Conservation (phyloP, 2,888 invertebrate genomes). For the Griposia aprilina region DNA sequence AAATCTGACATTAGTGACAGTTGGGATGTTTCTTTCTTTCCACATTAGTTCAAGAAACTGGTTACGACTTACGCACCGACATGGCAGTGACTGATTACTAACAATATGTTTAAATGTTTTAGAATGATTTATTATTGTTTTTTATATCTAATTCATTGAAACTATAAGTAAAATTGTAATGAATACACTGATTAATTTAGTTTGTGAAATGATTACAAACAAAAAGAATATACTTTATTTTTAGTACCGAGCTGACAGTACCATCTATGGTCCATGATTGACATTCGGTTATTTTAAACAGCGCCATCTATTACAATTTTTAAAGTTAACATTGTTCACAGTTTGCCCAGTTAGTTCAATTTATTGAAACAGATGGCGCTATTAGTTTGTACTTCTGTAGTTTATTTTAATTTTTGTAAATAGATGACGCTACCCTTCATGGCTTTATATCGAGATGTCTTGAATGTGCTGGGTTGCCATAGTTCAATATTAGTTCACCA, state of each 20-base stretch:
- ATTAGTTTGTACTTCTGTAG: no score
- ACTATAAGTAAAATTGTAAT: no score
- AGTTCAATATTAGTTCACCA: not conserved
- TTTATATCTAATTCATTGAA: not conserved
- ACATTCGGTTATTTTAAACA: not conserved
- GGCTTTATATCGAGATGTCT: not conserved
- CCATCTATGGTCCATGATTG: conserved; percentile 6
- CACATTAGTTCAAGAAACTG: conserved; percentile 29
- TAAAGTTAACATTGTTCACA: not conserved
- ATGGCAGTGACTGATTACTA: not conserved
- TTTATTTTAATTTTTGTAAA: not conserved
- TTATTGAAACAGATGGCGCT: conserved; percentile 13
- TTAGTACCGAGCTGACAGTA: not conserved
- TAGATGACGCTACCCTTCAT: not conserved
- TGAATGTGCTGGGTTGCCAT: not conserved
- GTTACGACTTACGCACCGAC: conserved; percentile 25
- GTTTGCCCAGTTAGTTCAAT: no score
- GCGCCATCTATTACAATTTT: conserved; percentile 17
- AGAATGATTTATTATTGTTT: not conserved
- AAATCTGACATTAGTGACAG: conserved; percentile 70
- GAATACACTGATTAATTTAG: not conserved
- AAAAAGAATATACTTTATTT: not conserved
- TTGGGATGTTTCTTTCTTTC: conserved; percentile 38
- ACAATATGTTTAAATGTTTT: not conserved
- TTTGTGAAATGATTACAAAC: not conserved